phyloP scores from a whole-genome alignment of 1,140 invertebrate genomes.

The Ganaspis sp. region DNA sequence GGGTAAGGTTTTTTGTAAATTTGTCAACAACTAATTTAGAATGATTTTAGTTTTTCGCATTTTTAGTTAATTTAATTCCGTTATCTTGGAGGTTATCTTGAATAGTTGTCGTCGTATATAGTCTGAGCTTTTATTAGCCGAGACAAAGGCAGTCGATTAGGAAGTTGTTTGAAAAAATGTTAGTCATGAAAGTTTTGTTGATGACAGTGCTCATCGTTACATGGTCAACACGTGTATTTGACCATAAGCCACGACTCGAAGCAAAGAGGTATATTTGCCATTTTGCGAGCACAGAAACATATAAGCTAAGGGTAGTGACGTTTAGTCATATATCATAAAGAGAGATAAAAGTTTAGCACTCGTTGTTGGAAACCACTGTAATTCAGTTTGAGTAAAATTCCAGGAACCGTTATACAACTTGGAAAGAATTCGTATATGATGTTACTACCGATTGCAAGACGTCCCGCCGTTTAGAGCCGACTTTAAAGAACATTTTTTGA shows the following conservation, averaged over 20 bases:
- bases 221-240: slow-evolving; percentile 19
- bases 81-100: too few relatives aligned
- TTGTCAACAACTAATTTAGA: too few relatives aligned
- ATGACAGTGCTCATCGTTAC: slow-evolving; percentile 46
- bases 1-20: too few relatives aligned
- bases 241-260: slow-evolving; percentile 9
- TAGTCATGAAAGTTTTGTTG: slow-evolving; percentile 29
- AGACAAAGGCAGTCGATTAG: not conserved
- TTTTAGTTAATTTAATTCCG: too few relatives aligned
- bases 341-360: slow-evolving; percentile 56
- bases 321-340: slow-evolving; percentile 58
- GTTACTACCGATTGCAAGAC: slow-evolving; percentile 23
- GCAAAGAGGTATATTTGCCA: slow-evolving; percentile 48
- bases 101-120: too few relatives aligned
- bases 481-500: slow-evolving; percentile 4
- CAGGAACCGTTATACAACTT: slow-evolving; percentile 43
- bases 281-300: slow-evolving; percentile 48
- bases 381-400: slow-evolving; percentile 56
- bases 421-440: slow-evolving; percentile 39
- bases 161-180: not conserved
- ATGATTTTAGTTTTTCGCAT: too few relatives aligned
- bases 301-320: slow-evolving; percentile 48
- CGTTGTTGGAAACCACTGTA: slow-evolving; percentile 57
- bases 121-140: not conserved
- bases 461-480: slow-evolving; percentile 16